Conservation (phyloP, 2,797 vertebrate genomes). For the Jordanella pulchra region DNA sequence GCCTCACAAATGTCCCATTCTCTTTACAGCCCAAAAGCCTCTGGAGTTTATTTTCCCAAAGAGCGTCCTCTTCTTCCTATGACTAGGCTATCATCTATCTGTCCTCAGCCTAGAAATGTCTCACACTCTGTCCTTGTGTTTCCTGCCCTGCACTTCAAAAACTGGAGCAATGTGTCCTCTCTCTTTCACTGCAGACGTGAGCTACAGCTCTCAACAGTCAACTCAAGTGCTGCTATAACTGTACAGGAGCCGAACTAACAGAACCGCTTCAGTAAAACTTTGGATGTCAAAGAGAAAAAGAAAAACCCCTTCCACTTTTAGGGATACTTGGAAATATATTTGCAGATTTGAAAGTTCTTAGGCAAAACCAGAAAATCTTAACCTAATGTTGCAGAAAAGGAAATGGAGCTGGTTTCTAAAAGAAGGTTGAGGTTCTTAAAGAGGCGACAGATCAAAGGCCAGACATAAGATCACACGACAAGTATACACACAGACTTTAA, state of each 20-base stretch:
- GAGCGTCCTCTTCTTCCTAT: constrained; percentile 42
- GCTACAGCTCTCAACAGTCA: constrained; percentile 9
- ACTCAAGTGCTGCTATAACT: constrained; percentile 21
- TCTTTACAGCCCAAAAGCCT: constrained; percentile 40
- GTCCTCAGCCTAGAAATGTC: constrained; percentile 72
- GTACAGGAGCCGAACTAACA: background rate
- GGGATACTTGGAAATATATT: background rate
- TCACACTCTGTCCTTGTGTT: constrained; percentile 57
- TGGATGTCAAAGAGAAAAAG: background rate
- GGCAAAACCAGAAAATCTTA: constrained; percentile 9
- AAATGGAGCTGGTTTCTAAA: constrained; percentile 60
- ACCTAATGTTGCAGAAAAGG: constrained; percentile 56
- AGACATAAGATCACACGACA: constrained; percentile 60
- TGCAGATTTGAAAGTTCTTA: background rate
- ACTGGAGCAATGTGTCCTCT: constrained; percentile 67
- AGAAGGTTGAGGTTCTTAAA: constrained; percentile 53
- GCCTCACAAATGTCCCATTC: constrained; percentile 46
- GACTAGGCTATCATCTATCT: constrained; percentile 65
- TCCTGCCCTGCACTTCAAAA: constrained; percentile 55
- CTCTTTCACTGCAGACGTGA: constrained; percentile 44
- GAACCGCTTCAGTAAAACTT: background rate
- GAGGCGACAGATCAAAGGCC: constrained; percentile 55
- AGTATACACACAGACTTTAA: constrained; percentile 28
- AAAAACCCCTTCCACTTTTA: too few relatives aligned
- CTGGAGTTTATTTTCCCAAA: constrained; percentile 46